phyloP scores from a whole-genome alignment of 2,797 vertebrate genomes.

The Acanthopagrus latus region DNA sequence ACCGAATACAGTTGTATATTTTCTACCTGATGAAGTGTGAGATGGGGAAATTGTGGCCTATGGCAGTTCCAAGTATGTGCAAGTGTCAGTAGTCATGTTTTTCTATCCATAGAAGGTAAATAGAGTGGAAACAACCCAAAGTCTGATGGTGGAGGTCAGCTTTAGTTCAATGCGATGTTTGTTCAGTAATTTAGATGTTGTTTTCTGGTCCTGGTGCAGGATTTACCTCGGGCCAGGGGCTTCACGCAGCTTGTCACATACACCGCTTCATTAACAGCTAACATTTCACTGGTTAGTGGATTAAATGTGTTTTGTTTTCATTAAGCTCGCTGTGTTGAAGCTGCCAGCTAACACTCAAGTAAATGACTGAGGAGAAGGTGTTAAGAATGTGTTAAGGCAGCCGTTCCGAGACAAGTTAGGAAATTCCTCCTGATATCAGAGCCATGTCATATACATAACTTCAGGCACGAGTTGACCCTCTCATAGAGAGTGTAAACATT shows the following conservation, averaged over 20 bases:
- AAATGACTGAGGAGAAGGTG: neutral
- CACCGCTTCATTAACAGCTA: neutral
- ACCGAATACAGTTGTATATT: neutral
- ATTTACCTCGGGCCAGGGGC: neutral
- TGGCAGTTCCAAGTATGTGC: neutral
- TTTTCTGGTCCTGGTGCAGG: neutral
- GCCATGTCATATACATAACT: conserved; percentile 39
- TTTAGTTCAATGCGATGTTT: conserved; percentile 9
- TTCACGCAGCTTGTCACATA: neutral
- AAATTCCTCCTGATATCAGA: conserved; percentile 33
- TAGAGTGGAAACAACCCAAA: conserved; percentile 29
- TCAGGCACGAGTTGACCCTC: conserved; percentile 33
- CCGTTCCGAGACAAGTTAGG: neutral
- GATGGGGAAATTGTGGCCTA: neutral
- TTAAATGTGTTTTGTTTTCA: conserved; percentile 17
- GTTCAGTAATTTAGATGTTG: conserved; percentile 14
- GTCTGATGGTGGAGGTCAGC: conserved; percentile 10
- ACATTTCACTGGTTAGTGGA: neutral
- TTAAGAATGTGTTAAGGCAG: neutral
- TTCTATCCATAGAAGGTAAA: conserved; percentile 18
- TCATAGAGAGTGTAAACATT: conserved; percentile 43
- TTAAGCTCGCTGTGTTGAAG: conserved; percentile 18
- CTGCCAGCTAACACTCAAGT: neutral
- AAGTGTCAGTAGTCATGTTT: neutral
- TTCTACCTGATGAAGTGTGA: neutral